Conservation (phyloP, 2,888 invertebrate genomes). For the Therioaphis trifolii region DNA sequence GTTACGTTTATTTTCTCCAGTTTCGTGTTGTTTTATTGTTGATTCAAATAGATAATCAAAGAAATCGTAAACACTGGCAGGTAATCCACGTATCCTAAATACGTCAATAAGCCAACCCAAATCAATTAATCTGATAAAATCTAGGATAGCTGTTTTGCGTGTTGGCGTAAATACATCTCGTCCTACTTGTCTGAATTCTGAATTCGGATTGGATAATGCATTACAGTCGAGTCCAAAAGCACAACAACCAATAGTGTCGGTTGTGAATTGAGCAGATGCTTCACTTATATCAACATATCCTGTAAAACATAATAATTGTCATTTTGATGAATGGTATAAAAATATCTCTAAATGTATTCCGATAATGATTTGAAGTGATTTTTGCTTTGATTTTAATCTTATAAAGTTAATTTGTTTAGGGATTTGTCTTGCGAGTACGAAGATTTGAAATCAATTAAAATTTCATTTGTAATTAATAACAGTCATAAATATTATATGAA, state of each 20-base stretch:
- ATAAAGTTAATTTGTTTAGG: too few relatives aligned
- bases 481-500: too few relatives aligned
- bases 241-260: conserved; percentile 71
- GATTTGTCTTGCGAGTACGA: too few relatives aligned
- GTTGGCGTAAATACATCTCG: conserved; percentile 68
- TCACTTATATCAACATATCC: conserved; percentile 68
- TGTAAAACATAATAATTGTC: too few relatives aligned
- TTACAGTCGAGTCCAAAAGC: conserved; percentile 71
- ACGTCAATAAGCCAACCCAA: conserved; percentile 64
- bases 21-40: conserved; percentile 70
- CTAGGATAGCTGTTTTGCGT: conserved; percentile 66
- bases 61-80: conserved; percentile 66
- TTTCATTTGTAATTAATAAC: too few relatives aligned
- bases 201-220: conserved; percentile 68
- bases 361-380: too few relatives aligned
- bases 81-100: conserved; percentile 64
- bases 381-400: too few relatives aligned
- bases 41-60: conserved; percentile 69
- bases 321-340: too few relatives aligned
- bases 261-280: conserved; percentile 69
- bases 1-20: conserved; percentile 69
- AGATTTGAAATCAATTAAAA: too few relatives aligned
- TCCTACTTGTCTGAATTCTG: conserved; percentile 69
- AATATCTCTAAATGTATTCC: too few relatives aligned
- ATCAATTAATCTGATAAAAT: conserved; percentile 61